A percentile compares a stretch with the other conserved stretches of the same genome.
phyloP scores from a whole-genome alignment of 2,797 vertebrate genomes.

The Sebastes alutus region DNA sequence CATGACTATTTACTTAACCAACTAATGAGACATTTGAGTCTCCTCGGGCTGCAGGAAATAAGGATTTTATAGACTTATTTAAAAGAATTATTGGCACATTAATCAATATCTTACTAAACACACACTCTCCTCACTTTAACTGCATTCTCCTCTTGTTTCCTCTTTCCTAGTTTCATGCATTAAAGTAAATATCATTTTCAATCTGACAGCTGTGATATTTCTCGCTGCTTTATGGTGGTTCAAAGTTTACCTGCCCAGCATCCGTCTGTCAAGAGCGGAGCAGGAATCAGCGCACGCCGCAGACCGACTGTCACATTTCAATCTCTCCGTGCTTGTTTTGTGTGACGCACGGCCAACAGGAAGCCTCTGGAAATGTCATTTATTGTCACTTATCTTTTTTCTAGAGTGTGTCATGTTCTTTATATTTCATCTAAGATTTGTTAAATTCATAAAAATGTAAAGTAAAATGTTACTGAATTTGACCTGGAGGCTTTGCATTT shows the following conservation, averaged over 20 bases:
- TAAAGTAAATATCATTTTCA: neutral
- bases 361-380: constrained; percentile 16
- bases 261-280: neutral
- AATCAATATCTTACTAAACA: neutral
- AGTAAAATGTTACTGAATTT: neutral
- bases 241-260: neutral
- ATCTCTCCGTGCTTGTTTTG: neutral
- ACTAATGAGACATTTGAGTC: neutral
- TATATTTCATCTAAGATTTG: neutral
- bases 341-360: neutral
- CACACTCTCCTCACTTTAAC: neutral
- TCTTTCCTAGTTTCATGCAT: neutral
- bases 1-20: neutral
- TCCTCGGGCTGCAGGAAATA: neutral
- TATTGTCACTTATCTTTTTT: neutral
- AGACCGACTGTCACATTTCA: constrained; percentile 4
- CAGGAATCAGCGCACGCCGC: neutral
- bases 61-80: neutral
- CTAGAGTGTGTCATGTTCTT: no score
- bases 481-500: constrained; percentile 5
- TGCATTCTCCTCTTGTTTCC: neutral
- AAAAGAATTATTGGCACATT: neutral
- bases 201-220: constrained; percentile 22
- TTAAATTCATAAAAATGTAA: neutral
- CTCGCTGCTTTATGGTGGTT: constrained; percentile 6